Percentiles rank a stretch among this genome's conserved stretches.
Evolutionary conservation across 1,140 invertebrate species (phyloP).

Genomic region (Pseudomyrmex concolor): DNA sequence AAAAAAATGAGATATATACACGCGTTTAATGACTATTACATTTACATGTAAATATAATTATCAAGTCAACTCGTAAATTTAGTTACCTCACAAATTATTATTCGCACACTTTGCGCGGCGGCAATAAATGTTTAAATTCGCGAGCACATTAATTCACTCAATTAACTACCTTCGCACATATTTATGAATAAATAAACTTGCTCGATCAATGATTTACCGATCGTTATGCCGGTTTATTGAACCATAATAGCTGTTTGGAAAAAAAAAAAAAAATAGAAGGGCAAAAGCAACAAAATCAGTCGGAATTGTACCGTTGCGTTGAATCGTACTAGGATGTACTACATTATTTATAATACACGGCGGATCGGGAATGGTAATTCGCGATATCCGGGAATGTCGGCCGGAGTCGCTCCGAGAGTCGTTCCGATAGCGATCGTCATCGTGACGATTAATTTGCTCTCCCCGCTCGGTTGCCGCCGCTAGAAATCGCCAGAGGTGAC

Average conservation of each 20-base stretch:
- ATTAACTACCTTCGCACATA: background rate
- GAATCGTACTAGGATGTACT: conserved; percentile 27
- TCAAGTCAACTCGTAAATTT: too few relatives aligned
- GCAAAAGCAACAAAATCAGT: background rate
- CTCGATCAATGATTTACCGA: background rate
- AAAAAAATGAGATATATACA: too few relatives aligned
- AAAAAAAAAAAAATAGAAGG: background rate
- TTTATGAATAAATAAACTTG: conserved; percentile 1
- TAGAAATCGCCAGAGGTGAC: conserved; percentile 57
- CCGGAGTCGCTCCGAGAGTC: conserved; percentile 26
- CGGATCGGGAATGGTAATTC: conserved; percentile 51
- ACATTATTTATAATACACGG: conserved; percentile 55
- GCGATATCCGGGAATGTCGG: conserved; percentile 56
- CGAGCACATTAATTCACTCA: background rate
- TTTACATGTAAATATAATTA: too few relatives aligned
- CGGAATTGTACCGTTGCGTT: conserved; percentile 22
- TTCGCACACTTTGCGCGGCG: background rate
- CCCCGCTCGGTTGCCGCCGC: background rate
- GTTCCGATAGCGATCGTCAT: conserved; percentile 52
- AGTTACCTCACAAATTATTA: background rate
- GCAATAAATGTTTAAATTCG: background rate
- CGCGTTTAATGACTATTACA: too few relatives aligned
- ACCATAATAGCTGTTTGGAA: background rate
- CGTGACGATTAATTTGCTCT: conserved; percentile 52
- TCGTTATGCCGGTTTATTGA: background rate